Conservation (phyloP, 2,888 invertebrate genomes). For the Brassicogethes aeneus region DNA sequence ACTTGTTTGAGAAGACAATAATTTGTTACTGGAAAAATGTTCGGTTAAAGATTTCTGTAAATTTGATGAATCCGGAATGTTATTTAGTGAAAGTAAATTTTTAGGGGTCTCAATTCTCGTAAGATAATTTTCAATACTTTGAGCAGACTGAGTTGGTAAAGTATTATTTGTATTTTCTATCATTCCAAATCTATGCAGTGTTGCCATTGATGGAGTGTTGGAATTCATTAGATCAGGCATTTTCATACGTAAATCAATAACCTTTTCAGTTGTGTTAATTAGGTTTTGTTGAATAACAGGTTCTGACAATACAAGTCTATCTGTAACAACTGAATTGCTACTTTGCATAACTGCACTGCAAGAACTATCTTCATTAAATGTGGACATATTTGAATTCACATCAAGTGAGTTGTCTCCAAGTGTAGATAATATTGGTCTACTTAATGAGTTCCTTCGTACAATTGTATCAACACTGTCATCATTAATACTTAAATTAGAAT, state of each 20-base stretch:
- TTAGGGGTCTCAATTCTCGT: slow-evolving; percentile 42
- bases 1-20: slow-evolving; percentile 9
- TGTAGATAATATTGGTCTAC: slow-evolving; percentile 17
- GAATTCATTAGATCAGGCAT: slow-evolving; percentile 45
- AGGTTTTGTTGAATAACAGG: slow-evolving; percentile 7
- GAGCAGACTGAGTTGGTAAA: slow-evolving; percentile 49
- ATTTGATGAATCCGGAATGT: slow-evolving; percentile 13
- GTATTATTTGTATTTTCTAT: slow-evolving; percentile 40
- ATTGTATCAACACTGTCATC: slow-evolving; percentile 33
- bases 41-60: slow-evolving; percentile 17
- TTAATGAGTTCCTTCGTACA: slow-evolving; percentile 24
- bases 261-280: slow-evolving; percentile 43
- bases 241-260: slow-evolving; percentile 64
- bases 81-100: slow-evolving; percentile 14
- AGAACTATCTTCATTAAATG: slow-evolving; percentile 26
- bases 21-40: slow-evolving; percentile 14
- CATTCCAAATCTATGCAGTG: slow-evolving; percentile 43
- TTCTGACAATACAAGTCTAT: slow-evolving; percentile 11
- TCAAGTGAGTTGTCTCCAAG: slow-evolving; percentile 34
- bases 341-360: slow-evolving; percentile 22
- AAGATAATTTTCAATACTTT: slow-evolving; percentile 51
- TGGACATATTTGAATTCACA: slow-evolving; percentile 25
- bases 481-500: slow-evolving; percentile 33
- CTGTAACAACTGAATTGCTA: slow-evolving; percentile 12
- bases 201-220: slow-evolving; percentile 48